phyloP scores from a whole-genome alignment of 2,888 invertebrate genomes.

The Torymus aiolomorphi region DNA sequence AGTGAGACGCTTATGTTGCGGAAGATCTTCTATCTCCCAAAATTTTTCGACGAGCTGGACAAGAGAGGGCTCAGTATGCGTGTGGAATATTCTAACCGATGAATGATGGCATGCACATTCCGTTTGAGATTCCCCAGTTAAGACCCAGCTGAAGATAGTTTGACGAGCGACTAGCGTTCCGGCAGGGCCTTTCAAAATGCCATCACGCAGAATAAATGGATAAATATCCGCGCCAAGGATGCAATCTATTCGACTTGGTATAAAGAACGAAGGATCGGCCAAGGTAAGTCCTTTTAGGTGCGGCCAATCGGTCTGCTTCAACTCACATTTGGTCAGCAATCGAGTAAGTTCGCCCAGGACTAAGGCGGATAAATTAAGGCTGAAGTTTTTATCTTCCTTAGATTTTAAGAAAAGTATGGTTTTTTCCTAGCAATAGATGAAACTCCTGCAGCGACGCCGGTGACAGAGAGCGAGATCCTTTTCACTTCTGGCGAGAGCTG shows the following conservation, averaged over 20 bases:
- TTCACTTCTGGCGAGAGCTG: not conserved
- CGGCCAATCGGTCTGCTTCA: not conserved
- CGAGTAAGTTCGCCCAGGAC: not conserved
- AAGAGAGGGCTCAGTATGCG: not conserved
- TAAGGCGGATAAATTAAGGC: not conserved
- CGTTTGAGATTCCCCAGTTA: too few relatives aligned
- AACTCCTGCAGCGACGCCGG: not conserved
- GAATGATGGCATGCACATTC: too few relatives aligned
- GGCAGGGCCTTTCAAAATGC: not conserved
- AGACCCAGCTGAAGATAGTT: not conserved
- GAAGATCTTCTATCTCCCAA: constrained; percentile 48
- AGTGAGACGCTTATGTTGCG: constrained; percentile 28
- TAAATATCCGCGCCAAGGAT: not conserved
- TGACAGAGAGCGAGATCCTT: not conserved
- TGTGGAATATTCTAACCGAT: too few relatives aligned
- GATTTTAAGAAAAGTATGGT: not conserved
- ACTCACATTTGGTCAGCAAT: not conserved
- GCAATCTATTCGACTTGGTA: constrained; percentile 5
- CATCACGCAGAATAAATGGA: not conserved
- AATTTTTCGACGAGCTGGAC: constrained; percentile 1
- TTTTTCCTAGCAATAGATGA: not conserved
- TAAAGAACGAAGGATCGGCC: not conserved
- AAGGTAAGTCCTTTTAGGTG: not conserved
- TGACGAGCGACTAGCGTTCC: not conserved
- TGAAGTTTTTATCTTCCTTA: not conserved